Evolutionary conservation across 2,888 invertebrate species (phyloP).

Genomic region (Limenitis arthemis): DNA sequence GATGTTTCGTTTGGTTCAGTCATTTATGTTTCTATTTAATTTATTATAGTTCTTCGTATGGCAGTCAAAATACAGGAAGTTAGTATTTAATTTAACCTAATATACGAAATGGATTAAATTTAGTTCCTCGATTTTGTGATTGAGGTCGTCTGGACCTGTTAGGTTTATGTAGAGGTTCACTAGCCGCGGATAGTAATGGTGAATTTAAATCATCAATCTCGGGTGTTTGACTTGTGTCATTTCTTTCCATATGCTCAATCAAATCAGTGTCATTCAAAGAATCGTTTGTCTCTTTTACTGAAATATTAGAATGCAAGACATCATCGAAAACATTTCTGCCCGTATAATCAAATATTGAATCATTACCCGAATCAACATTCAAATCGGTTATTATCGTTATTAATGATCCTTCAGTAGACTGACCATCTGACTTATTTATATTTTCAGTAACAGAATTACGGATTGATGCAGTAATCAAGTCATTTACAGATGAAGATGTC

Average conservation of each 20-base stretch:
- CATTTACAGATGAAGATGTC: conserved; percentile 4
- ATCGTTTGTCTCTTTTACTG: conserved; percentile 10
- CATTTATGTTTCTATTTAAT: conserved; percentile 30
- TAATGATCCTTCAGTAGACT: conserved; percentile 11
- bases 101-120: conserved; percentile 65
- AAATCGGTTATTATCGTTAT: conserved; percentile 19
- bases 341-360: not conserved
- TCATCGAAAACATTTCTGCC: conserved; percentile 9
- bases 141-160: conserved; percentile 55
- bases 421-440: conserved; percentile 9
- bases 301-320: not conserved
- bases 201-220: conserved; percentile 54
- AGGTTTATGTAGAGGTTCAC: conserved; percentile 56
- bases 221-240: conserved; percentile 30
- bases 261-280: conserved; percentile 15
- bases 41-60: conserved; percentile 34
- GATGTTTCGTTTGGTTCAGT: conserved; percentile 39
- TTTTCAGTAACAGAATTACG: conserved; percentile 1
- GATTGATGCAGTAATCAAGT: conserved; percentile 13
- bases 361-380: conserved; percentile 8
- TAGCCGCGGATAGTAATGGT: conserved; percentile 58
- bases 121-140: conserved; percentile 46
- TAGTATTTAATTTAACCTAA: conserved; percentile 47
- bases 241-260: conserved; percentile 24
- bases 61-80: conserved; percentile 35